A percentile compares a stretch with the other conserved stretches of the same genome.
Evolutionary conservation across 1,140 invertebrate genomes (phyloP).

Genomic region (Muscidifurax raptorellus): DNA sequence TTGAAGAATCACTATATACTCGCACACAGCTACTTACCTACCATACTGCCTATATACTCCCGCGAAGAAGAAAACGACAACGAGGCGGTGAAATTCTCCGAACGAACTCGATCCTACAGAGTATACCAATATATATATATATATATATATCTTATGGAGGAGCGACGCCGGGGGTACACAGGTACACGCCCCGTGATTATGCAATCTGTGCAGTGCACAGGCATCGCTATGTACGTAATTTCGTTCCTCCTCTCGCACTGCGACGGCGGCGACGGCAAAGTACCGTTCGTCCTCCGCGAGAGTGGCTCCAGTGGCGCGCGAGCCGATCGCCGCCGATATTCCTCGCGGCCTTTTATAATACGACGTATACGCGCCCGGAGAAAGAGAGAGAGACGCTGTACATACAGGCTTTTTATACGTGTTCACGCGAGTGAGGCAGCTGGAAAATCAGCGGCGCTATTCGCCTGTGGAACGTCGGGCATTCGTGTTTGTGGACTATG

Average conservation of each 20-base stretch:
- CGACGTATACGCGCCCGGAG: background rate
- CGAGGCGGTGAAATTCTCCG: background rate
- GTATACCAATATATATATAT: background rate
- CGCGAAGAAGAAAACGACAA: background rate
- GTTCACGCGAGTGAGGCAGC: background rate
- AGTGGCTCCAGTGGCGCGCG: background rate
- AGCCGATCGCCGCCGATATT: constrained; percentile 12
- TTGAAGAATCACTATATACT: background rate
- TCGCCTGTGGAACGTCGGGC: background rate
- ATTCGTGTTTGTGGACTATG: background rate
- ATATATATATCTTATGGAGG: background rate
- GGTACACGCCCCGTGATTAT: constrained; percentile 58
- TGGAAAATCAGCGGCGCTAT: background rate
- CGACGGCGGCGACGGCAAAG: constrained; percentile 1
- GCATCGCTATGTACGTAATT: constrained; percentile 58
- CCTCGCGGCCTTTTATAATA: background rate
- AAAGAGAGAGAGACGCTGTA: background rate
- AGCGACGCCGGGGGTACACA: background rate
- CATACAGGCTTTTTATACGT: background rate
- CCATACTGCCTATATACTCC: too few species aligned
- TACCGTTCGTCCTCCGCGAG: constrained; percentile 12
- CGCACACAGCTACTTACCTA: too few species aligned
- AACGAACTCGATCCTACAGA: background rate
- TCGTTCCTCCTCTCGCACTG: constrained; percentile 57
- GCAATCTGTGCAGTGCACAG: constrained; percentile 53